These are phyloP conservation scores for Drosophila basisetae DNA, from an alignment of 2,888 invertebrate species.

Conservation along the genomic window DNA sequence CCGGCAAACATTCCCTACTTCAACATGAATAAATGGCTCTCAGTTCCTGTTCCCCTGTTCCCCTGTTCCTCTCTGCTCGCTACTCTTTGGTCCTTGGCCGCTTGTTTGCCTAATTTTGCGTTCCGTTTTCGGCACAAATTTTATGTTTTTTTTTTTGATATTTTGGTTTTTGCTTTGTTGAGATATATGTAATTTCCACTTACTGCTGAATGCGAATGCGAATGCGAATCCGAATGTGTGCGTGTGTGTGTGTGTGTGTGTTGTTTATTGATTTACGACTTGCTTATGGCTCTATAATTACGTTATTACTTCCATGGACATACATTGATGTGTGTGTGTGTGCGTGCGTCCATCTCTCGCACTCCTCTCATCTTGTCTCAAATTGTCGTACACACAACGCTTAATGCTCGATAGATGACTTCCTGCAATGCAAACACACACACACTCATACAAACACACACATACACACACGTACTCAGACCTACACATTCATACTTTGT, in stretches of 20 bases:
- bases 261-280: constrained; percentile 75
- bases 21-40: constrained; percentile 58
- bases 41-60: constrained; percentile 43
- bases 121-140: constrained; percentile 30
- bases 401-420: constrained; percentile 61
- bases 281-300: constrained; percentile 75
- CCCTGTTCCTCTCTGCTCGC: background rate
- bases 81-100: background rate
- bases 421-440: constrained; percentile 39
- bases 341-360: constrained; percentile 15
- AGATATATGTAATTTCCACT: constrained; percentile 39
- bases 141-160: constrained; percentile 12
- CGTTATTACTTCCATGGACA: constrained; percentile 66
- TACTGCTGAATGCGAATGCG: constrained; percentile 32
- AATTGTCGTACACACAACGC: constrained; percentile 64
- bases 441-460: constrained; percentile 4
- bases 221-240: constrained; percentile 1
- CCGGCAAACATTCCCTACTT: constrained; percentile 7
- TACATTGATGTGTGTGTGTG: background rate
- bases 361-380: constrained; percentile 29
- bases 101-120: constrained; percentile 29
- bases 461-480: background rate
- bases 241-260: constrained; percentile 12
- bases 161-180: constrained; percentile 16
- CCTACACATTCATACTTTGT: background rate